Evolutionary conservation across 2,888 invertebrate genomes (phyloP), one percentile per base, ranked within the genome.

Genomic region (Parapristionchus giblindavisi): DNA sequence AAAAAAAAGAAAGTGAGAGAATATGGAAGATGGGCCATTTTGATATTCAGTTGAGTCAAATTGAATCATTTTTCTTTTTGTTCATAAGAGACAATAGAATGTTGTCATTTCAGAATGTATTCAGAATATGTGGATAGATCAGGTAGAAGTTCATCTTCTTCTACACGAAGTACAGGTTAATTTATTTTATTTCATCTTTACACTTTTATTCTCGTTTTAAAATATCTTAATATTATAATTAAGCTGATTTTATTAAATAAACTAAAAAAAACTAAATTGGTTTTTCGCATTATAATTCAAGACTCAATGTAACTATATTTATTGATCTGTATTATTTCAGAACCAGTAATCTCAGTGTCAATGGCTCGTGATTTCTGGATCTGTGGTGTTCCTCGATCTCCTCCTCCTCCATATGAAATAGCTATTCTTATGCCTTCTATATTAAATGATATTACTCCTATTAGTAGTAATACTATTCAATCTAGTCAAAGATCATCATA

Each of bases 351-450:
- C 0, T 61, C 73, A 1, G 73, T 61, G 51, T 38, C 40, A 29
- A 73, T 61, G 60, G 73, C 73, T 0, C 17, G 60, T 14, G 73
- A 73, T 27, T 73, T 73, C 60, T 73, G 73, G 73, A 73, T 73
- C 0, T 73, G 73, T 27, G 73, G 73, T 1, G 51, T 73, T 21
- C 73, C 73, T 4, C 43, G 61, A 24, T 27, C 29, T 17, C 73
- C 73, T n/a, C 73, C 73, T 4, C 73, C 73, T 3, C 73, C 73
- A 5, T 73, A 73, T 21, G 73, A 73, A 60, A 51, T 71, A 43
- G 17, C 14, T 6, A n/a, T 48, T 32, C 29, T 14, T 11, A 4
- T 8, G 11, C 48, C 48, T 43, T 43, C 11, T 43, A 14, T 43
- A 17, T 43, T 43, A 17, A 14, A 43, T 43, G 48, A 17, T 43